Base-by-base conservation (phyloP, 2,797 vertebrate species). In the Oreortyx pictus region DNA sequence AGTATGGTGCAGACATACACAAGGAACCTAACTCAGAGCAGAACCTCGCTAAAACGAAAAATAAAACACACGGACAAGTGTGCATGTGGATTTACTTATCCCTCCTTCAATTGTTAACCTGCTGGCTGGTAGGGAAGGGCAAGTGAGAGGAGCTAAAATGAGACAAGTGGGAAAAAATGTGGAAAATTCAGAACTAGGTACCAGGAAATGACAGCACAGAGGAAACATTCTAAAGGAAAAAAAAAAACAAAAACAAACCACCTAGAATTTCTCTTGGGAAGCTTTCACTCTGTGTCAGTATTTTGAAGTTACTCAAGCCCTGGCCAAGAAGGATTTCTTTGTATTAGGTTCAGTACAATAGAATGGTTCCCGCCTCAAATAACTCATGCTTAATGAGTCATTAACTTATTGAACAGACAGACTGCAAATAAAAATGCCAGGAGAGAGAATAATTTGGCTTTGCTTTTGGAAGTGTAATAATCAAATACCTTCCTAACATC, bases 1-100 rank as follows among this genome's bases (percentile, higher is more conserved):
- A 49, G 65, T 14, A 11, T 1, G 17, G 9, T 6, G 25, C 4
- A 15, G 25, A 41, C 15, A 24, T 17, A 7, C 0, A 8, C 0
- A 3, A 60, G 31, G 15, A 89, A 47, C 75, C 50, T 47, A 19
- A 67, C 66, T 79, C 35, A 54, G 37, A 80, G 33, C 5, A 24
- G 35, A 77, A 19, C 15, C 59, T 86, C 64, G 50, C 5, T 70
- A 74, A 74, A 84, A 94, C 8, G 14, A 37, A 18, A 27, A 14
- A 25, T 23, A 25, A 49, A 49, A 49, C 8, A 8, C 17, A n/a
- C 76, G 23, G 33, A 84, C 39, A 78, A 12, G 20, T 74, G 31
- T 13, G 23, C 52, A 4, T 14, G 31, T 37, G 0, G 7, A 71
- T 67, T 74, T 71, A 39, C 59, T 33, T 61, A 7, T 29, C 31